Base-by-base conservation (phyloP, 2,888 invertebrate species). In the Orthosia incerta region DNA sequence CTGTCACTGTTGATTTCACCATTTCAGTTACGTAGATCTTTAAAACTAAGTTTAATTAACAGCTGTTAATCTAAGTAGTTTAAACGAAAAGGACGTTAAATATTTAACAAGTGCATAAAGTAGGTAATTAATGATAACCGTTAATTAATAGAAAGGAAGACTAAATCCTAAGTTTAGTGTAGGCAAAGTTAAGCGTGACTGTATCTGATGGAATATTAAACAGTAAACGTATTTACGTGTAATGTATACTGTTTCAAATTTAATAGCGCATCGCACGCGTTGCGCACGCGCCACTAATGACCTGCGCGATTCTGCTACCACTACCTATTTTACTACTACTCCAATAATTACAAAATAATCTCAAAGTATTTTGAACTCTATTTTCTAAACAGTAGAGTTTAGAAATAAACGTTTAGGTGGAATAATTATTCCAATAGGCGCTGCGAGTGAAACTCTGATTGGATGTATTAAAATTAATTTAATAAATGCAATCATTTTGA, bases 261-360 rank as follows among this genome's bases (percentile, higher is more conserved):
- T 94, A 94, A 94, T 94, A 89, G 93, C 91, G 90, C 91, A 90
- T 76, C 89, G 92, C 94, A 93, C 94, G 94, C 92, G 93, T 91
- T 76, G 85, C 89, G 93, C 94, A 94, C 95, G 95, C 94, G 95
- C 91, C 93, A 68, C 90, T 95, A 95, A 95, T 94, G 95, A 94
- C 91, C 87, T 81, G 91, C 89, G 88, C 83, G 80, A 92, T 94
- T 93, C 93, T 91, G 88, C 86, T 89, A 74, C 77, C 60, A 73
- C 74, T 76, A 70, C 61, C 72, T 59, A 66, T 66, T 77, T 84
- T 76, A 73, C 57, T 73, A 73, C 64, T 68, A 75, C 64, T 74
- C 55, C 62, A 67, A 75, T 65, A 63, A 71, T 65, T 79, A 48
- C 66, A 56, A 31, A 68, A 68, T 68, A 16, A 51, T 48, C 16